Percentiles rank a stretch among this genome's conserved stretches.
Evolutionary conservation across 2,113 vertebrate genomes (phyloP).

Genomic region (Rhombomys opimus): DNA sequence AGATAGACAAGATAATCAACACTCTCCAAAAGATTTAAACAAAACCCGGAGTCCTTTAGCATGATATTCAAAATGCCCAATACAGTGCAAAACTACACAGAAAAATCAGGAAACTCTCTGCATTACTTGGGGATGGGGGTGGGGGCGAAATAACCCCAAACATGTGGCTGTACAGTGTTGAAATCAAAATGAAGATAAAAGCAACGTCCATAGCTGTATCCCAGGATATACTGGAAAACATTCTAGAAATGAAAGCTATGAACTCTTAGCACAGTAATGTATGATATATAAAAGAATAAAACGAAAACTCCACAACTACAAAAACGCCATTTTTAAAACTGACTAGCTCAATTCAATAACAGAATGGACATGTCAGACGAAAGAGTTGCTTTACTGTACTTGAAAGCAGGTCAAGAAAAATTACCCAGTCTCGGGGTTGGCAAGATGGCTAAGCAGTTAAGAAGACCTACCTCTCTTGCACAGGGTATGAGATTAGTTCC

Average conservation of each 20-base stretch:
- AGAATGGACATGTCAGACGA: background rate
- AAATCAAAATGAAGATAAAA: background rate
- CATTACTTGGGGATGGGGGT: background rate
- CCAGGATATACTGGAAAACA: constrained; percentile 13
- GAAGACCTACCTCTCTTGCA: background rate
- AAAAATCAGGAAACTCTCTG: background rate
- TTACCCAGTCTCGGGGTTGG: background rate
- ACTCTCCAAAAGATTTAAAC: background rate
- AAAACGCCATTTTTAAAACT: background rate
- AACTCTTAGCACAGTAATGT: background rate
- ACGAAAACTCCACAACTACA: background rate
- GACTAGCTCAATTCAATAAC: background rate
- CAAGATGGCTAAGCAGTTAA: background rate
- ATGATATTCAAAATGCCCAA: background rate
- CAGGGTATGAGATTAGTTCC: background rate
- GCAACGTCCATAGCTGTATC: background rate
- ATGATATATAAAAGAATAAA: background rate
- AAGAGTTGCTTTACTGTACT: background rate
- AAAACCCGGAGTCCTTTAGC: background rate
- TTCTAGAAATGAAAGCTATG: background rate
- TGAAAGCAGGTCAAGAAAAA: constrained; percentile 1
- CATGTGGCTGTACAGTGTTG: background rate
- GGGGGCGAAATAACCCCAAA: background rate
- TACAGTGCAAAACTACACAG: background rate
- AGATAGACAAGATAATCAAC: background rate